Base-by-base conservation (phyloP, 2,888 invertebrate genomes). In the Drosophila putrida region DNA sequence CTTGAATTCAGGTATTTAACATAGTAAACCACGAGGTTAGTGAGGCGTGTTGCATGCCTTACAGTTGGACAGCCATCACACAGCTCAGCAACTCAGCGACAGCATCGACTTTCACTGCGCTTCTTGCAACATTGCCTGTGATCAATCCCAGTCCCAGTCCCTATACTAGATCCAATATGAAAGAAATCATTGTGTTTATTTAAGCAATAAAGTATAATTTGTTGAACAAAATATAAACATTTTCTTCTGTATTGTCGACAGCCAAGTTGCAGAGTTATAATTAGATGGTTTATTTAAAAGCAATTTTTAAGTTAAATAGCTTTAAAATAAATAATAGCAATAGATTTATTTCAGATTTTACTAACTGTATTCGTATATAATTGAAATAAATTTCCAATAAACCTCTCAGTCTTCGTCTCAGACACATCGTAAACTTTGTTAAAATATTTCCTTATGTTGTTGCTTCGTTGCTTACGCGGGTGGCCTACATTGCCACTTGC, bases 61-160 rank as follows among this genome's bases (percentile, higher is more conserved):
- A 75, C 78, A 71, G 78, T 78, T 78, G 75, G 80, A 67, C 76
- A 61, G 68, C 25, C 61, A 69, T 50, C 64, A 44, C n/a, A 15
- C 27, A 8, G 31, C 49, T 11, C 20, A 39, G 20, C 20, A 27
- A 25, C 20, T 6, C 25, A 36, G 13, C 13, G 25, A 9, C 33
- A 31, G 39, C 41, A 28, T 36, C 63, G 78, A 86, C 88, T 83
- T 88, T 88, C 88, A 79, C 82, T 65, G 60, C 44, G 51, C 25
- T 43, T 53, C 60, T 49, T 67, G 41, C 59, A 61, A 49, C 36
- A 39, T 28, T 59, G 11, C 11, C 2, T 11, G 25, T 31, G 31
- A 6, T 9, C 31, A 33, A 54, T 33, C n/a, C 31, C 31, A 6
- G 15, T 8, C 13, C 63, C 55, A 60, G n/a, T 38, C 9, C 36